Percentiles rank a stretch among this genome's conserved stretches.
phyloP scores from a whole-genome alignment of 2,797 vertebrate species.

The Sebastes taczanowskii region DNA sequence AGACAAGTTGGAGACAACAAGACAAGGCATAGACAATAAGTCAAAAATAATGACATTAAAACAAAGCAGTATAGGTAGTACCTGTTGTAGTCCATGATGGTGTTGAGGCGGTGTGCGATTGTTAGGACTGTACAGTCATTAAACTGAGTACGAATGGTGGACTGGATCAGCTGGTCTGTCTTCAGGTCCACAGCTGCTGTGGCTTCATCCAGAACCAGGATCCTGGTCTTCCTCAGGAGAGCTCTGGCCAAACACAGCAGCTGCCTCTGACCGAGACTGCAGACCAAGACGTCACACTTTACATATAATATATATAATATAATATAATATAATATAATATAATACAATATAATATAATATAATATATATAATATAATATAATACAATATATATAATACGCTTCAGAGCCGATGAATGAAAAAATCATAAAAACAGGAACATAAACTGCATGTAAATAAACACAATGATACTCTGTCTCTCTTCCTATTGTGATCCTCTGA shows the following conservation, averaged over 20 bases:
- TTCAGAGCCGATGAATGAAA: background rate
- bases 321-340: too few species aligned
- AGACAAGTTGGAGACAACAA: background rate
- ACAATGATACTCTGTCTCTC: background rate
- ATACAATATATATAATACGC: too few species aligned
- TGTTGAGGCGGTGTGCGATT: constrained; percentile 92
- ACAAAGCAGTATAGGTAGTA: constrained; percentile 36
- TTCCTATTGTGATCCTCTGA: background rate
- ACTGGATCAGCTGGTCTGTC: constrained; percentile 91
- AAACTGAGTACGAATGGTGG: constrained; percentile 90
- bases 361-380: too few species aligned
- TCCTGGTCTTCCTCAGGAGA: constrained; percentile 90
- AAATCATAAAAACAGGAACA: background rate
- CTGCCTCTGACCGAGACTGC: constrained; percentile 91
- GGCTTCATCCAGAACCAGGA: constrained; percentile 94
- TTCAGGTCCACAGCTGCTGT: constrained; percentile 93
- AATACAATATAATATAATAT: too few species aligned
- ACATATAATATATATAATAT: background rate
- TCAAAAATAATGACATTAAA: background rate
- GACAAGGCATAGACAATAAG: background rate
- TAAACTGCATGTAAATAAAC: background rate
- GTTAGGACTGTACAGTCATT: constrained; percentile 90
- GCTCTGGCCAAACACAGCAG: constrained; percentile 92
- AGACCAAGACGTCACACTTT: background rate
- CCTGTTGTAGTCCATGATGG: constrained; percentile 93